These are phyloP conservation scores for Lepidurus apus DNA, from an alignment of 1,140 invertebrate genomes.

Conservation along the genomic window DNA sequence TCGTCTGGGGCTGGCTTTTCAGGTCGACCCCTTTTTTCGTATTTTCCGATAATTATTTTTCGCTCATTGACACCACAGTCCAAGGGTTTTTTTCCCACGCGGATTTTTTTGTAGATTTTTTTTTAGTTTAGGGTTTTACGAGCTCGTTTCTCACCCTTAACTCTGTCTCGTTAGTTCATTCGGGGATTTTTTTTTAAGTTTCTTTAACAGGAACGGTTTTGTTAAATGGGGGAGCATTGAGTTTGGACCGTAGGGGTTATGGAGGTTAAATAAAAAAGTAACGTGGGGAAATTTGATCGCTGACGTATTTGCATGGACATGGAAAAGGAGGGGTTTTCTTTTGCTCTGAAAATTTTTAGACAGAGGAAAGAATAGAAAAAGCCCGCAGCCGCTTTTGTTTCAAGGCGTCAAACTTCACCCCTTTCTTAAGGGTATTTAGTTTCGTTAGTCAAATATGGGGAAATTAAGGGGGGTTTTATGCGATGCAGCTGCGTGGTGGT, in stretches of 20 bases:
- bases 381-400: slow-evolving; percentile 8
- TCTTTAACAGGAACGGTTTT: neutral
- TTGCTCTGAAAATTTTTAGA: neutral
- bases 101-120: no score
- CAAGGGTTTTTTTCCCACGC: no score
- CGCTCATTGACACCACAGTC: neutral
- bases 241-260: neutral
- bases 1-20: neutral
- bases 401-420: slow-evolving; percentile 14
- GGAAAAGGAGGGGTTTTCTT: slow-evolving; percentile 8
- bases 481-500: neutral
- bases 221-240: slow-evolving; percentile 15
- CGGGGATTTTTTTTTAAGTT: no score
- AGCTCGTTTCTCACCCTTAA: no score
- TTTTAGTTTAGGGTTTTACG: no score
- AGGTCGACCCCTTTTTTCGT: no score
- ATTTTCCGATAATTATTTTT: neutral
- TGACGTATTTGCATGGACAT: neutral
- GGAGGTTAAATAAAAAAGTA: slow-evolving; percentile 7
- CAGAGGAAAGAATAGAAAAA: neutral
- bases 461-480: slow-evolving; percentile 5
- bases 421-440: neutral
- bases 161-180: no score
- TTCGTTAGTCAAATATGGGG: neutral
- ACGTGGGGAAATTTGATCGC: slow-evolving; percentile 1